Percentiles rank a stretch among this genome's conserved stretches.
These are phyloP conservation scores for Semaprochilodus insignis DNA, from an alignment of 2,797 vertebrate genomes.

Conservation along the genomic window DNA sequence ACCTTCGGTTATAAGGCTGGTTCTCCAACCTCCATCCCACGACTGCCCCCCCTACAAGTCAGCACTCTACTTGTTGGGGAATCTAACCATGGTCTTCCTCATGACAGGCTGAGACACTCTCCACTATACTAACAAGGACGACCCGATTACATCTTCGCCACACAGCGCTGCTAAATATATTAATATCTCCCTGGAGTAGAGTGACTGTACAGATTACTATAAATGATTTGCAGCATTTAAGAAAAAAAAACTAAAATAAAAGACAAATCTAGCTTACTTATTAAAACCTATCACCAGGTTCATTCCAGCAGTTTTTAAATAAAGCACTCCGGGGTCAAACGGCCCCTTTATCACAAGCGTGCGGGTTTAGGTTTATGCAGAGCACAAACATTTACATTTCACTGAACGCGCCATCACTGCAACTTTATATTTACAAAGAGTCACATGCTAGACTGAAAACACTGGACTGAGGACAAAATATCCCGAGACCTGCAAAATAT, in stretches of 20 bases:
- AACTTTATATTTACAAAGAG: not conserved
- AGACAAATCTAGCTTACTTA: too few species aligned
- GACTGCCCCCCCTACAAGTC: too few species aligned
- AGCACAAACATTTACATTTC: conserved; percentile 5
- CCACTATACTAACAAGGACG: not conserved
- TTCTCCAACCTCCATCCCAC: too few species aligned
- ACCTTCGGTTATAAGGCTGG: too few species aligned
- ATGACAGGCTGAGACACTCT: too few species aligned
- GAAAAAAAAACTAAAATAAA: too few species aligned
- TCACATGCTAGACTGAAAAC: not conserved
- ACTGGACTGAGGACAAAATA: not conserved
- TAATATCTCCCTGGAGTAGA: too few species aligned
- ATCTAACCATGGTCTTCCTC: too few species aligned
- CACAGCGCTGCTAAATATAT: not conserved
- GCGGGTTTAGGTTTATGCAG: not conserved
- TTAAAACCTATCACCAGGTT: too few species aligned
- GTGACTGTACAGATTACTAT: too few species aligned
- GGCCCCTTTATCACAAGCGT: not conserved
- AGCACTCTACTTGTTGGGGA: too few species aligned
- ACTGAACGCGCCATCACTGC: not conserved
- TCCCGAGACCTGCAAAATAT: not conserved
- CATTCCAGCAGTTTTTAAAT: not conserved
- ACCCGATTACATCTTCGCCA: not conserved
- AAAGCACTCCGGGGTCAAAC: not conserved
- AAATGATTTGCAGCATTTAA: too few species aligned